A percentile compares a stretch with the other conserved stretches of the same genome.
Conservation (phyloP, 2,888 invertebrate genomes). For the Drosophila neonasuta region DNA sequence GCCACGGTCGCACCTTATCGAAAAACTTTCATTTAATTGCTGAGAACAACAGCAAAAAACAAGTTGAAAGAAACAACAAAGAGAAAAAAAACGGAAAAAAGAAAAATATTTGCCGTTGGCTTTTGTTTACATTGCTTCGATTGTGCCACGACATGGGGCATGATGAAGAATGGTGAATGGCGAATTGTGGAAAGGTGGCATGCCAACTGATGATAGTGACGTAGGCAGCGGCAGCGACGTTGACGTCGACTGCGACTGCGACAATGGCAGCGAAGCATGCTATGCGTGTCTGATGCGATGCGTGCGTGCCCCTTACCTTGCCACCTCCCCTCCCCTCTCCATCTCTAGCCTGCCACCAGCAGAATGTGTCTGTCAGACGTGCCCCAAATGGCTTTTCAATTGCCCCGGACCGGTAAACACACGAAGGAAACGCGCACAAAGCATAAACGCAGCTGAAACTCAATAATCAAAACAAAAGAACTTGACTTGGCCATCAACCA, state of each 20-base stretch:
- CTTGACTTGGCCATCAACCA: conserved; percentile 25
- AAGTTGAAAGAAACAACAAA: conserved; percentile 33
- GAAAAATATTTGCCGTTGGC: conserved; percentile 59
- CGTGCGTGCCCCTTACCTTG: conserved; percentile 48
- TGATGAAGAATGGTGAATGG: conserved; percentile 43
- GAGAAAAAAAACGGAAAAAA: conserved; percentile 19
- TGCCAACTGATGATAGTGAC: conserved; percentile 47
- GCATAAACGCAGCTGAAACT: conserved; percentile 64
- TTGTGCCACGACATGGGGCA: conserved; percentile 57
- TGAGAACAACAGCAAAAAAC: conserved; percentile 61
- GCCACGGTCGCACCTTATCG: conserved; percentile 59
- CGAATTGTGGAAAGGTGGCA: conserved; percentile 35
- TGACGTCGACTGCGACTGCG: conserved; percentile 18
- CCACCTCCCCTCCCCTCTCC: conserved; percentile 3
- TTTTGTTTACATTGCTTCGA: conserved; percentile 76
- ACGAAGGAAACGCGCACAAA: conserved; percentile 58
- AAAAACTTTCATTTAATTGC: conserved; percentile 76
- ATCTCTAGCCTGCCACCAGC: neutral
- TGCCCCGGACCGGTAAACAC: conserved; percentile 65
- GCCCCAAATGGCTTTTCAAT: conserved; percentile 73
- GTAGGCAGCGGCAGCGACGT: conserved; percentile 34
- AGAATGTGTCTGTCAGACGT: conserved; percentile 15
- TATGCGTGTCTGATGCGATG: conserved; percentile 61
- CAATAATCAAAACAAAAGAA: conserved; percentile 72
- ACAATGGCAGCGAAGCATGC: conserved; percentile 42